phyloP scores from a whole-genome alignment of 2,888 invertebrate genomes.

The Strigamia crassipes region DNA sequence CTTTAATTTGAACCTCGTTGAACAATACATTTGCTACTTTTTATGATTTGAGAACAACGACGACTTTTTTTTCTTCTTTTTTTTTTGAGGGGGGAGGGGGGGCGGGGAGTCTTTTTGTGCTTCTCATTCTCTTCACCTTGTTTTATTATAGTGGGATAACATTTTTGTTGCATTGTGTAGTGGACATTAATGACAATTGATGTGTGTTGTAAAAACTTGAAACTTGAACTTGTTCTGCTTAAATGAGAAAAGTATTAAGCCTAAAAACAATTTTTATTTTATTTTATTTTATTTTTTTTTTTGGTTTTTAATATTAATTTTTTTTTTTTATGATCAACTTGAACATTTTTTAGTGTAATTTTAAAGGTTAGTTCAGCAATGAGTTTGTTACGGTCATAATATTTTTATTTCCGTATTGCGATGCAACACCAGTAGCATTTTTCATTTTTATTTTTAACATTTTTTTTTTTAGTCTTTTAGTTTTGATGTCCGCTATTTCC shows the following conservation, averaged over 20 bases:
- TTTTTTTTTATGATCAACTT: not conserved
- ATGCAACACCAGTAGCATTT: not conserved
- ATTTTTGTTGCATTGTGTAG: constrained; percentile 31
- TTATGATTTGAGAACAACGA: not conserved
- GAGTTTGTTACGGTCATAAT: not conserved
- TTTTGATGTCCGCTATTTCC: constrained; percentile 2
- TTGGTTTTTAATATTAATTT: not conserved
- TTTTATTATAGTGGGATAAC: constrained; percentile 2
- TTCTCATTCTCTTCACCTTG: constrained; percentile 13
- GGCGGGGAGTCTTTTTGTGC: not conserved
- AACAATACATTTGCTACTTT: constrained; percentile 6
- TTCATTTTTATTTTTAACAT: not conserved
- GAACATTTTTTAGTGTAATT: not conserved
- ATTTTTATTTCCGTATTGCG: constrained; percentile 8
- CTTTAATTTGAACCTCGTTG: constrained; percentile 5
- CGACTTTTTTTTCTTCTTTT: not conserved
- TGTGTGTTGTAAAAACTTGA: not conserved
- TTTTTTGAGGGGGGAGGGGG: too few species aligned
- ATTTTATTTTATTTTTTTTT: not conserved
- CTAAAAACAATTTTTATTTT: not conserved
- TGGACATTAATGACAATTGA: constrained; percentile 40
- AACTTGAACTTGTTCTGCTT: not conserved
- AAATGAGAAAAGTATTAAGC: not conserved
- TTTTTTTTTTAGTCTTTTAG: not conserved
- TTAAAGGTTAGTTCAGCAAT: not conserved